Percentiles rank a stretch among this genome's conserved stretches.
Conservation (phyloP, 2,797 vertebrate species). For the Toxotes lorentzi region DNA sequence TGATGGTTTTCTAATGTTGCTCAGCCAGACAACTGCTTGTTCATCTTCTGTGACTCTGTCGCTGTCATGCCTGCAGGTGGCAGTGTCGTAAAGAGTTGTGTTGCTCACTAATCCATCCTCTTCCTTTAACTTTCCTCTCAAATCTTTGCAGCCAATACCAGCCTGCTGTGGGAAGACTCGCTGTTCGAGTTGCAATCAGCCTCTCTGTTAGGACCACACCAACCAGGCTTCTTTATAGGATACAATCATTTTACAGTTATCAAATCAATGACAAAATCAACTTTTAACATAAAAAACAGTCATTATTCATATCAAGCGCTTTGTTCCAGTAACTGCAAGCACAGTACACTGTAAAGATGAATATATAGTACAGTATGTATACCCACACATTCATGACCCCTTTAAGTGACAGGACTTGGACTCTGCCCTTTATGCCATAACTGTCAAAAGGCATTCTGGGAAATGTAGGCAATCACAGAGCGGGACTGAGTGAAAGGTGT, state of each 20-base stretch:
- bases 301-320: too few relatives aligned
- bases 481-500: neutral
- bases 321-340: too few relatives aligned
- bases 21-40: neutral
- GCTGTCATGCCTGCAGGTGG: conserved; percentile 58
- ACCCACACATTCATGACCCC: too few relatives aligned
- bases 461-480: neutral
- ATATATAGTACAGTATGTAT: too few relatives aligned
- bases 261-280: too few relatives aligned
- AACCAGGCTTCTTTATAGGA: neutral
- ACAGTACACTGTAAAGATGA: too few relatives aligned
- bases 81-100: conserved; percentile 28
- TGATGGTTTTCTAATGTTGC: neutral
- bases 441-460: neutral
- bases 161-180: neutral
- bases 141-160: neutral
- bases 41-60: neutral
- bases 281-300: too few relatives aligned
- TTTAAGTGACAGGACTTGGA: too few relatives aligned
- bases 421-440: neutral
- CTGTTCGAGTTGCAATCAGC: neutral
- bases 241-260: neutral
- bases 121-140: neutral
- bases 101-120: neutral
- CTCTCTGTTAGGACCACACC: neutral